These are phyloP conservation scores for Bedellia somnulentella DNA, from an alignment of 2,888 invertebrate species.

Conservation along the genomic window DNA sequence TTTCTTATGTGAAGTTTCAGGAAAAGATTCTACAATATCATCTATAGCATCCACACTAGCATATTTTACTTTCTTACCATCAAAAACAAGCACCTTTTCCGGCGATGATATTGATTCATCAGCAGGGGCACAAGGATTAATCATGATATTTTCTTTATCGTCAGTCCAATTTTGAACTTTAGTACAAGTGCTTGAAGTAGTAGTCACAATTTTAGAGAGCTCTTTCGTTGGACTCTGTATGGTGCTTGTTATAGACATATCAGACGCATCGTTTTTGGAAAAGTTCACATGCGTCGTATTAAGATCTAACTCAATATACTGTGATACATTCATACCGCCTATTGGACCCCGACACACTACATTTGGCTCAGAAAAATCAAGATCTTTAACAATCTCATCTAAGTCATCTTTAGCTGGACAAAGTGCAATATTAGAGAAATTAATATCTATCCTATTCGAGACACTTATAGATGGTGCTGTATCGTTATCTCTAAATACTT, in stretches of 20 bases:
- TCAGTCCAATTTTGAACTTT: conserved; percentile 22
- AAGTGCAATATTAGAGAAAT: conserved; percentile 30
- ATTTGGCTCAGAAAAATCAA: conserved; percentile 17
- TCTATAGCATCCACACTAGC: conserved; percentile 16
- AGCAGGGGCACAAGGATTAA: conserved; percentile 35
- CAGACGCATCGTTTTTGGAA: conserved; percentile 22
- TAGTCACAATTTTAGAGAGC: conserved; percentile 17
- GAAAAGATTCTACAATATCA: conserved; percentile 14
- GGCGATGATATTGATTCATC: conserved; percentile 12
- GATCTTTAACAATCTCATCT: conserved; percentile 33
- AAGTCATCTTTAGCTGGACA: conserved; percentile 20
- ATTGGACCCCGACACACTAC: conserved; percentile 18
- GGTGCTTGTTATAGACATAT: conserved; percentile 46
- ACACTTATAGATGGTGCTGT: too few relatives aligned
- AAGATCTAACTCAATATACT: conserved; percentile 40
- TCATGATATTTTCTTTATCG: conserved; percentile 42
- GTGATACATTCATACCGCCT: conserved; percentile 19
- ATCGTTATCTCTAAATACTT: conserved; percentile 28
- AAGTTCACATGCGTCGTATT: too few relatives aligned
- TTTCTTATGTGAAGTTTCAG: too few relatives aligned
- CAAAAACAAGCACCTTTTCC: conserved; percentile 37
- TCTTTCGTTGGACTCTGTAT: conserved; percentile 29
- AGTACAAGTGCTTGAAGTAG: conserved; percentile 15
- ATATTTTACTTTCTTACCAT: conserved; percentile 24
- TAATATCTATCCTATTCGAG: conserved; percentile 28